Evolutionary conservation across 2,888 invertebrate genomes (phyloP), one percentile per base, ranked within the genome.

Genomic region (Apotomis betuletana): DNA sequence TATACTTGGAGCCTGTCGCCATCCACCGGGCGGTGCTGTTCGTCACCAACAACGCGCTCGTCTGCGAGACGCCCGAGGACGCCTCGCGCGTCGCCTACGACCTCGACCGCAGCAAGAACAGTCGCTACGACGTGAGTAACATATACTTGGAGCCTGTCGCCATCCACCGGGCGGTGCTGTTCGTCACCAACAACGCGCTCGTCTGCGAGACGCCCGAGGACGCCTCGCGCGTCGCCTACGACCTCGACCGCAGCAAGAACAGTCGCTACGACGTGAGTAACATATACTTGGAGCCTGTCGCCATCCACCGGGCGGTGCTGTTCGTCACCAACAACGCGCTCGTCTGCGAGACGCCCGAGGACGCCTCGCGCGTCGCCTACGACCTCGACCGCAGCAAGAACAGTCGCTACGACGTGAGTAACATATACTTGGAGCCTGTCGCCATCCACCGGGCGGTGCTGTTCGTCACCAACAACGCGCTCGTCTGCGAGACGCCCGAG

Each of bases 161-260:
- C 49, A 10, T 10, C 49, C 8, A 9, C 49, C 10, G 51, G 0
- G 41, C 41, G 5, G 41, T 3, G 41, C 41, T 41, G 41, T 10
- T 12, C 58, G 12, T 3, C 38, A n/a, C 51, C 76, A 99, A 99
- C 86, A 99, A 99, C 93, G 98, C 99, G 62, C 94, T 99, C 27
- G 99, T 99, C 13, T 99, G 99, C 92, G 99, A 99, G 93, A 97
- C 98, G 3, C 98, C 99, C 0, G 99, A 99, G 89, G 99, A 99
- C 94, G 99, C 99, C 0, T 97, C 98, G 90, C 3, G 3, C 41
- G 6, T 15, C 44, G 38, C 4, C 46, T n/a, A 41, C 15, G 55
- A 55, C 60, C 10, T 97, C 79, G 97, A 97, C 83, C 83, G 93
- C 74, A 90, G 80, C 83, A 95, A 95, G 88, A 95, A 95, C 87